Conservation (phyloP, 1,140 invertebrate species). For the Stratiolaelaps scimitus region DNA sequence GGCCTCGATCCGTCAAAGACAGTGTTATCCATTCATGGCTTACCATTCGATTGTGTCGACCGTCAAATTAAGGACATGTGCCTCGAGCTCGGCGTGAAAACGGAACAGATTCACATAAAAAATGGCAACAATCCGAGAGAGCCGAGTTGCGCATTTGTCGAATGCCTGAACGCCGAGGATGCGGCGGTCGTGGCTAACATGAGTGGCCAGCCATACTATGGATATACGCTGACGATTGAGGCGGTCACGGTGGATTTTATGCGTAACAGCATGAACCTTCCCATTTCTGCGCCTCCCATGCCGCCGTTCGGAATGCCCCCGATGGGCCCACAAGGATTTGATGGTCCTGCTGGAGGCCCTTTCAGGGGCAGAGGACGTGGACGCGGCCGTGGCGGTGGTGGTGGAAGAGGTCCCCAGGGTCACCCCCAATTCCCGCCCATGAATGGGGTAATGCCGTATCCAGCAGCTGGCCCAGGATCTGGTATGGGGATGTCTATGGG, state of each 20-base stretch:
- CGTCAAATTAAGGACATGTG: conserved; percentile 21
- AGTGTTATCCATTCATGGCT: conserved; percentile 11
- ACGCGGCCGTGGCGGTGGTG: conserved; percentile 38
- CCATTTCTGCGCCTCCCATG: conserved; percentile 14
- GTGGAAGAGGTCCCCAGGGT: conserved; percentile 40
- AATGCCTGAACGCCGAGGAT: conserved; percentile 37
- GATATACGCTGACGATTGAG: conserved; percentile 29
- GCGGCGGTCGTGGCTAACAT: conserved; percentile 20
- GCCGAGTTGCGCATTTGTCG: conserved; percentile 16
- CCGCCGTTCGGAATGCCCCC: conserved; percentile 31
- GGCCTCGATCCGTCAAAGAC: conserved; percentile 7
- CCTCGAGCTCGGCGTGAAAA: neutral
- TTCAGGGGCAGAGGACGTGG: conserved; percentile 25
- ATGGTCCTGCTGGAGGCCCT: neutral
- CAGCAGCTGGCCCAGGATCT: neutral
- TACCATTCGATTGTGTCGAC: conserved; percentile 13
- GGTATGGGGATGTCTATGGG: conserved; percentile 30
- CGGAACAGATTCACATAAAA: conserved; percentile 7
- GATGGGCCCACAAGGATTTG: conserved; percentile 14
- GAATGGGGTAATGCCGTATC: neutral
- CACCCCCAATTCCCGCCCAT: conserved; percentile 32
- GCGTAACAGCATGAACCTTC: conserved; percentile 7
- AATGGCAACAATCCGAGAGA: conserved; percentile 14
- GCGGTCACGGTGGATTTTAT: conserved; percentile 13
- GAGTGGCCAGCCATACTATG: conserved; percentile 26